Evolutionary conservation across 2,888 invertebrate species (phyloP).

Genomic region (Belgica antarctica): DNA sequence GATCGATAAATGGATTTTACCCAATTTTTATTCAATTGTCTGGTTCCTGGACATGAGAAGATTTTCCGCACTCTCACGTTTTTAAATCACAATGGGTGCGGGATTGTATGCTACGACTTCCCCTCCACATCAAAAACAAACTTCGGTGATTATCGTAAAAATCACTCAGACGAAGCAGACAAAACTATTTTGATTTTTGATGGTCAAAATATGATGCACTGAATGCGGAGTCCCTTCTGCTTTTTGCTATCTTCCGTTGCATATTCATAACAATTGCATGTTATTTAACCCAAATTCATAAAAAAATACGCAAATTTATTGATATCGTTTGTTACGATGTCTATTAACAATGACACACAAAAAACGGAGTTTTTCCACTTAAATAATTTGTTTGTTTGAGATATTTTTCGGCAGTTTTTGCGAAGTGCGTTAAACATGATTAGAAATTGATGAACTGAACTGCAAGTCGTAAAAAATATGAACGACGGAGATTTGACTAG

Average conservation of each 20-base stretch:
- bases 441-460: constrained; percentile 37
- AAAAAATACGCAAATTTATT: constrained; percentile 43
- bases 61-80: constrained; percentile 26
- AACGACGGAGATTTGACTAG: constrained; percentile 13
- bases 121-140: not conserved
- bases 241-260: not conserved
- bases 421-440: constrained; percentile 25
- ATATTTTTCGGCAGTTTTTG: constrained; percentile 1
- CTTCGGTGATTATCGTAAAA: constrained; percentile 42
- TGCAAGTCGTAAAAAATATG: constrained; percentile 17
- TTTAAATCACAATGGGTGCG: not conserved
- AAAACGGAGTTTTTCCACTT: constrained; percentile 5
- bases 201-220: constrained; percentile 40
- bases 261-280: constrained; percentile 22
- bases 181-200: constrained; percentile 42
- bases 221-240: not conserved
- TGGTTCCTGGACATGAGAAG: constrained; percentile 9
- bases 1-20: constrained; percentile 1
- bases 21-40: constrained; percentile 28
- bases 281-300: constrained; percentile 43
- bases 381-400: constrained; percentile 13
- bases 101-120: not conserved
- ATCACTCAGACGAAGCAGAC: constrained; percentile 39
- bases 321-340: constrained; percentile 30
- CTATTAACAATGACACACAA: not conserved